Evolutionary conservation across 2,113 vertebrate genomes (phyloP), one percentile per base, ranked within the genome.

Genomic region (Spheniscus mendiculus): DNA sequence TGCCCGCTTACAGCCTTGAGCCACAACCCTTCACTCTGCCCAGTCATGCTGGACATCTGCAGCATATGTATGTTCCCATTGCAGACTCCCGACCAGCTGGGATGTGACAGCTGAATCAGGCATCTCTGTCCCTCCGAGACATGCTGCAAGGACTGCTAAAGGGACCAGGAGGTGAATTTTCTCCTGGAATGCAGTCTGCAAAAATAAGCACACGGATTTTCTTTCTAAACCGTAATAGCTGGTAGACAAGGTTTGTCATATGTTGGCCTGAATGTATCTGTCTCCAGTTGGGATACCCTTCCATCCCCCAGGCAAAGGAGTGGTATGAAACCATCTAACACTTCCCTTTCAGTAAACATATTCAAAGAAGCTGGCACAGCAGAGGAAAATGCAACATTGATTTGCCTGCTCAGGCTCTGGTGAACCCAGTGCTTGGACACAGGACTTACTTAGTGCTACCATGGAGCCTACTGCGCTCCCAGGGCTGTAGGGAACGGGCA

Each of bases 371-470:
- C 10, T 56, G 53, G 14, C 4, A 13, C 1, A 2, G 40, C 36
- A 80, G 40, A 83, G 20, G 42, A 10, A 11, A n/a, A 32, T 0
- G 0, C 30, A 69, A 44, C 10, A 13, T 49, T 62, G 1, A 8
- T 52, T 44, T 86, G 11, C 56, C 20, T 79, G 12, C 36, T 80
- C 16, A 50, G 62, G 74, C 21, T 65, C 66, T 56, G 47, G 22
- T 45, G 38, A 83, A 67, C 18, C 23, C 44, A 67, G 8, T 9
- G 49, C 49, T 36, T 25, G 8, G 15, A 59, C 32, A 55, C 0
- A 10, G 15, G 21, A 61, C 73, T 13, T 25, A 62, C 2, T 30
- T 1, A 11, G 15, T 76, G 74, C 52, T 44, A 14, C 27, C 17
- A 3, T 6, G 40, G 67, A 66, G 78, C 29, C 29, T 62, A 44